Conservation (phyloP, 2,888 invertebrate species). For the Pasiphila rectangulata region DNA sequence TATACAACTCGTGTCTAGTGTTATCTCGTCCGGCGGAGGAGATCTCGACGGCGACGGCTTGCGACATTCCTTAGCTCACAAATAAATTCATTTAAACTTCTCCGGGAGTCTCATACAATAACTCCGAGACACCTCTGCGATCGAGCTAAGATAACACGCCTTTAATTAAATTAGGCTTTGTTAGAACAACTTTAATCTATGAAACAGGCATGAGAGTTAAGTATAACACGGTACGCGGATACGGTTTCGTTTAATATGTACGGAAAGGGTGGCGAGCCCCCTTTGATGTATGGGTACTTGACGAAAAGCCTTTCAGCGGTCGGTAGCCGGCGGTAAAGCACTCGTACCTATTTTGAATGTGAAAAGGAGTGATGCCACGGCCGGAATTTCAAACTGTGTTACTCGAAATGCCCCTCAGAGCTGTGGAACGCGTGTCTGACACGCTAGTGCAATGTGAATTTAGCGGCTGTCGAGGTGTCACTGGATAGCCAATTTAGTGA, state of each 20-base stretch:
- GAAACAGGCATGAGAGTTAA: slow-evolving; percentile 1
- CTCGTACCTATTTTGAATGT: slow-evolving; percentile 38
- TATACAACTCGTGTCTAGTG: slow-evolving; percentile 50
- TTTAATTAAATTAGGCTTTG: slow-evolving; percentile 41
- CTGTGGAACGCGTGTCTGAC: slow-evolving; percentile 26
- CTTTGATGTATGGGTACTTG: slow-evolving; percentile 47
- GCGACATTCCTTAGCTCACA: slow-evolving; percentile 46
- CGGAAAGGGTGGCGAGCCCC: slow-evolving; percentile 38
- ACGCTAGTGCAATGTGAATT: slow-evolving; percentile 27
- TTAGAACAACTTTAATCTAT: slow-evolving; percentile 24
- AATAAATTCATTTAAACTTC: slow-evolving; percentile 44
- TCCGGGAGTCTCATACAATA: slow-evolving; percentile 35
- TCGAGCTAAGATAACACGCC: slow-evolving; percentile 30
- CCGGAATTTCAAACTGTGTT: slow-evolving; percentile 34
- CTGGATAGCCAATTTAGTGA: slow-evolving; percentile 11
- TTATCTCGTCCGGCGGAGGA: slow-evolving; percentile 45
- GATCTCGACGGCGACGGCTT: slow-evolving; percentile 48
- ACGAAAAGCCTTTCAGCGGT: slow-evolving; percentile 43
- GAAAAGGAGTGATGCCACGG: slow-evolving; percentile 31
- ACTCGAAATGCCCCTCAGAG: slow-evolving; percentile 27
- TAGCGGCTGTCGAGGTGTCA: slow-evolving; percentile 10
- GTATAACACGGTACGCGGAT: slow-evolving; percentile 25
- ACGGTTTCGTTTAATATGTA: slow-evolving; percentile 34
- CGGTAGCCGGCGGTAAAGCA: slow-evolving; percentile 30
- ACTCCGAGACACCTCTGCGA: slow-evolving; percentile 26